These are phyloP conservation scores for Turnix velox DNA, from an alignment of 2,113 vertebrate genomes.

Conservation along the genomic window DNA sequence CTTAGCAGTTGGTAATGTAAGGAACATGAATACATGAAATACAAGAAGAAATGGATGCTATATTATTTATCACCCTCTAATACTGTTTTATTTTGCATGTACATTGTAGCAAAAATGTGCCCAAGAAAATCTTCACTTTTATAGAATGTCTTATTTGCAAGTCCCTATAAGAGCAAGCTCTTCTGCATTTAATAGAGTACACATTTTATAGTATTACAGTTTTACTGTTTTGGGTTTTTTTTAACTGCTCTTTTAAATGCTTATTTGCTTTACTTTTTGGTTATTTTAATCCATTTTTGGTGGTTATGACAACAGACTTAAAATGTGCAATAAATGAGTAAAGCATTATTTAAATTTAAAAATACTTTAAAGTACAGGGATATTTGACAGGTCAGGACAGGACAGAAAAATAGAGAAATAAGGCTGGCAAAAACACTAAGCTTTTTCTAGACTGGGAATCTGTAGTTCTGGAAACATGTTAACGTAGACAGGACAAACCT, in stretches of 20 bases:
- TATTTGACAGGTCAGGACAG: background rate
- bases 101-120: background rate
- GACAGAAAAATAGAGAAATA: no score
- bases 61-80: background rate
- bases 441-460: background rate
- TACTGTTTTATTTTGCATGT: slow-evolving; percentile 21
- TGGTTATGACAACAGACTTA: background rate
- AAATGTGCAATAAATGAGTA: background rate
- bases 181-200: background rate
- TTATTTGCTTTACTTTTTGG: background rate
- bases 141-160: background rate
- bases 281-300: background rate
- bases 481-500: background rate
- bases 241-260: background rate
- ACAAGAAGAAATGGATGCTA: background rate
- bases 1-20: background rate
- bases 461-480: background rate
- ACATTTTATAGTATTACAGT: background rate
- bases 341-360: background rate
- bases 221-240: background rate
- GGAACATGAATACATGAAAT: background rate
- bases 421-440: no score
- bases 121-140: background rate
- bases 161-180: background rate
- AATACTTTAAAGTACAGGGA: background rate